Base-by-base conservation (phyloP, 2,113 vertebrate genomes). In the Vireo altiloquus region DNA sequence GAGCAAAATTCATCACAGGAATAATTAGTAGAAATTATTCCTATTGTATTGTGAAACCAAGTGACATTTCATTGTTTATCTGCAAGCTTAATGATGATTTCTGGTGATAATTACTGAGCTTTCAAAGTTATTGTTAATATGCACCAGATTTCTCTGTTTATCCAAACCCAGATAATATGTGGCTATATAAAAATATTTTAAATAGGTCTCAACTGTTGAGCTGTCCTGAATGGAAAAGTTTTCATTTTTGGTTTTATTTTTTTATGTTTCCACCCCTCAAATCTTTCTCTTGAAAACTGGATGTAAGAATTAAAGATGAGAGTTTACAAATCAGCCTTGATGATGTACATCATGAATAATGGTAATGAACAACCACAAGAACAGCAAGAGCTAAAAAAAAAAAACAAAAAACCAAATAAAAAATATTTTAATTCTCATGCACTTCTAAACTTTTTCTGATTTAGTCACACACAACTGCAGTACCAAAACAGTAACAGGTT, bases 11-110 rank as follows among this genome's bases (percentile, higher is more conserved):
- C 33, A 90, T 91, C 90, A 93, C 24, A 89, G 40, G 33, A 87
- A 94, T 90, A 96, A 91, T 70, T 69, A 94, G 77, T 30, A 94
- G 87, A 84, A 65, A 92, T 92, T 93, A 93, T 88, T 90, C 54
- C 60, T 66, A 65, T 74, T 70, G 21, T 59, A 39, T 49, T 90
- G 68, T 80, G 82, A 96, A 69, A 52, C 28, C 53, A 78, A 93
- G 30, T 84, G 53, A 77, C 63, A 88, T 52, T 92, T 86, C 46
- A 37, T 89, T 92, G 79, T 44, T 94, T 81, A 85, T 96, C 53
- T 78, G 69, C 68, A 83, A 63, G 61, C 28, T 75, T 85, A 97
- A 92, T 85, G 83, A 80, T 60, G 82, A 87, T 71, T 92, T 80
- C 85, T 86, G 52, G 25, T 72, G 64, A 84, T 66, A 88, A 96